Conservation (phyloP, 2,797 vertebrate genomes). For the Leucoraja ocellata region DNA sequence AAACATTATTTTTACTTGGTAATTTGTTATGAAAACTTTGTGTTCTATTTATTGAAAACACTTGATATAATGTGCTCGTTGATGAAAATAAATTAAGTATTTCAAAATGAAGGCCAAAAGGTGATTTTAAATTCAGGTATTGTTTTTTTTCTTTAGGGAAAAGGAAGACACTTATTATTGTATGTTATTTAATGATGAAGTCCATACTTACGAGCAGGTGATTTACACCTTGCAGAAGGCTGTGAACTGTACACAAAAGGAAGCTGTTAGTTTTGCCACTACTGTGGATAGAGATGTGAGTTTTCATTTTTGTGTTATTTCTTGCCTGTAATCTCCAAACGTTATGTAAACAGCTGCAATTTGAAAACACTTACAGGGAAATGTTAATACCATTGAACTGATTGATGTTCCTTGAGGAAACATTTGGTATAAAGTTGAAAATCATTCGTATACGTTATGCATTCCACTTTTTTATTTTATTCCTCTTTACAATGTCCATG, state of each 20-base stretch:
- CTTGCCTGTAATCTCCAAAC: too few species aligned
- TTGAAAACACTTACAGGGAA: neutral
- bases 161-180: slow-evolving; percentile 83
- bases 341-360: neutral
- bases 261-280: slow-evolving; percentile 89
- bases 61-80: too few species aligned
- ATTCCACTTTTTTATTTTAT: neutral
- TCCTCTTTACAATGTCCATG: neutral
- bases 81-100: too few species aligned
- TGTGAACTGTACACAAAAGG: slow-evolving; percentile 89
- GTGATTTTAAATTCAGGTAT: neutral
- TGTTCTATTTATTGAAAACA: neutral
- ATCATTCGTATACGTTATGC: neutral
- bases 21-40: neutral
- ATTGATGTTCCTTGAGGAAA: neutral
- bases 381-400: neutral
- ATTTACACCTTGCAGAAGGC: slow-evolving; percentile 97
- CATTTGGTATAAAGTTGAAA: neutral
- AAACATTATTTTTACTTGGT: neutral
- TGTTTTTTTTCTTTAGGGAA: slow-evolving; percentile 57
- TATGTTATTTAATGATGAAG: slow-evolving; percentile 97
- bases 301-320: slow-evolving; percentile 41
- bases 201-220: slow-evolving; percentile 97
- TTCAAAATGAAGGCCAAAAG: neutral
- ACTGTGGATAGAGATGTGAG: slow-evolving; percentile 93